Evolutionary conservation across 2,888 invertebrate species (phyloP), one percentile per base, ranked within the genome.

Genomic region (Hartigia nigra): DNA sequence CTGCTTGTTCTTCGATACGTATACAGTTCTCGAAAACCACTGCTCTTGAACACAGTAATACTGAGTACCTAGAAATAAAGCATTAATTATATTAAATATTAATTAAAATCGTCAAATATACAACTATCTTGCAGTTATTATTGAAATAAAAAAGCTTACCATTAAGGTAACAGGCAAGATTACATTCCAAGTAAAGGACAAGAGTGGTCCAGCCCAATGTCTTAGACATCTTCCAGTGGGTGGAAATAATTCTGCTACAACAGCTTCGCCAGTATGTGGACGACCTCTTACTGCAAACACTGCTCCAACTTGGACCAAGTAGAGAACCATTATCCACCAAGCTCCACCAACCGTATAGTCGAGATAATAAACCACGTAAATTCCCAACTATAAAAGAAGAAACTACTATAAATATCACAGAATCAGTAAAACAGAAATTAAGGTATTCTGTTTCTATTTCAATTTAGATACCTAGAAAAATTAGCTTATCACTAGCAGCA

Each of bases 161-260:
- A 97, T 95, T 77, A 97, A 92, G 12, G 96, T 94, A 77, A 97
- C 96, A 0, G 98, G 97, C 86, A 97, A 91, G 77, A 97, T 93
- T 3, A 98, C 96, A 88, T 97, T 98, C 98, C 98, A 98, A 0
- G 95, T 95, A 89, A 98, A 96, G 5, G 96, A 96, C 34, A 96
- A 91, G 81, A 97, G 92, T 12, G 96, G 95, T 9, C 95, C 95
- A 12, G 94, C 94, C 93, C 93, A 95, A 81, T 89, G 94, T 87
- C 91, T 92, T 80, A 92, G 88, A 81, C 90, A 92, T 80, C 91
- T 89, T 74, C 92, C 90, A 36, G 92, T 92, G n/a, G 94, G 93
- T 23, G 92, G 92, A 78, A 95, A 92, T 80, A 95, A 90, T 76
- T 94, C 94, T 4, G 94, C 93, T 2, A 95, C 95, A 31, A 95